phyloP scores from a whole-genome alignment of 2,888 invertebrate species.

The Idaea biselata region DNA sequence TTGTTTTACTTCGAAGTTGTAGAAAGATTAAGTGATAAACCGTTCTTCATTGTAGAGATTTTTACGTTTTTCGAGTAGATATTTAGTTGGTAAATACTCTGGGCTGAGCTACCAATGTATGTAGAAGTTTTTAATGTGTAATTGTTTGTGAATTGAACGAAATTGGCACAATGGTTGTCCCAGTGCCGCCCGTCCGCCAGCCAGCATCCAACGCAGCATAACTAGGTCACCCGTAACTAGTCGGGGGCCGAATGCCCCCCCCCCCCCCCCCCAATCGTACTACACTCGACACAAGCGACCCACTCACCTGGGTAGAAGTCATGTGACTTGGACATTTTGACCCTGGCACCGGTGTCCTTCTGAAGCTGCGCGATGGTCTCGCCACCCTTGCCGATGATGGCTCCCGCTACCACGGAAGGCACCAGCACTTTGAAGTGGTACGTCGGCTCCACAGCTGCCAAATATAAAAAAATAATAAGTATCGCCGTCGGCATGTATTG shows the following conservation, averaged over 20 bases:
- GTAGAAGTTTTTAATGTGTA: neutral
- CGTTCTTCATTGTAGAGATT: neutral
- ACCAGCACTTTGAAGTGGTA: conserved; percentile 98
- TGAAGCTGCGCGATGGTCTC: conserved; percentile 99
- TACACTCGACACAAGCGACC: conserved; percentile 1
- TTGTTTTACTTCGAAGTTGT: neutral
- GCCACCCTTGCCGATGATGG: conserved; percentile 99
- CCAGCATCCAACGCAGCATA: neutral
- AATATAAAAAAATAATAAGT: conserved; percentile 37
- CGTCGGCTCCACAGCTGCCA: conserved; percentile 89
- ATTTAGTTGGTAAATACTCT: neutral
- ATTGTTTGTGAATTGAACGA: neutral
- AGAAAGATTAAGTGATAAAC: neutral
- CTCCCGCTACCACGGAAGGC: conserved; percentile 98
- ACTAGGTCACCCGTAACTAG: conserved; percentile 1
- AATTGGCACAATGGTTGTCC: neutral
- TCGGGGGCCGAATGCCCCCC: neutral
- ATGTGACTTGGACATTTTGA: conserved; percentile 99
- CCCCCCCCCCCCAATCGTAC: neutral
- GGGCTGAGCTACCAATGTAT: neutral
- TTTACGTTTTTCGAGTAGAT: neutral
- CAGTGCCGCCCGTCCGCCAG: neutral
- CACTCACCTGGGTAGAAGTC: conserved; percentile 98
- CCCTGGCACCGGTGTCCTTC: conserved; percentile 97
- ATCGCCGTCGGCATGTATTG: conserved; percentile 24